Conservation (phyloP, 2,113 vertebrate species). For the Rhabdornis inornatus region DNA sequence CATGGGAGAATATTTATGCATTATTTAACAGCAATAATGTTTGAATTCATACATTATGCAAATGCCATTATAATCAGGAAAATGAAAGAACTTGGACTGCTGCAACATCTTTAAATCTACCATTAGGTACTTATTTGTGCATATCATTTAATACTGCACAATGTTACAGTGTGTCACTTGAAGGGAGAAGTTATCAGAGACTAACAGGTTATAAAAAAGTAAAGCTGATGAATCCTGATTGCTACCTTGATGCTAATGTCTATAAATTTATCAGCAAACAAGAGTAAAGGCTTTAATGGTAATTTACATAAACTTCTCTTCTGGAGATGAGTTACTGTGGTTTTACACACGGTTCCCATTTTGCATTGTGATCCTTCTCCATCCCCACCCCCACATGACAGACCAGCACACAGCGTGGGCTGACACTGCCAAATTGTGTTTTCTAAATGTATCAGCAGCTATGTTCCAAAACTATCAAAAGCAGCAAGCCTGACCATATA, state of each 20-base stretch:
- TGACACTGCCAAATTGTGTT: neutral
- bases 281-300: conserved; percentile 46
- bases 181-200: conserved; percentile 64
- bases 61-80: conserved; percentile 78
- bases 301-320: conserved; percentile 15
- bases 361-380: neutral
- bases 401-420: neutral
- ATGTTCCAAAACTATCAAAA: conserved; percentile 11
- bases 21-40: conserved; percentile 84
- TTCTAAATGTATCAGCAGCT: conserved; percentile 7
- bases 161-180: conserved; percentile 16
- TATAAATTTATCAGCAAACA: conserved; percentile 71
- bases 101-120: conserved; percentile 70
- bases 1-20: conserved; percentile 81
- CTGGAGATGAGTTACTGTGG: neutral
- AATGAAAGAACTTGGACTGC: conserved; percentile 75
- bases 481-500: neutral
- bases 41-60: conserved; percentile 85
- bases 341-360: neutral
- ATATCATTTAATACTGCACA: conserved; percentile 67
- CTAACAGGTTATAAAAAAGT: conserved; percentile 69
- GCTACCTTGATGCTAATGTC: conserved; percentile 57
- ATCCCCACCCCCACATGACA: neutral
- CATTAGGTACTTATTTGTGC: conserved; percentile 76
- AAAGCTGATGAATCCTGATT: conserved; percentile 65